These are phyloP conservation scores for Sylvicola cinctus DNA, from an alignment of 2,888 invertebrate species.

Conservation along the genomic window DNA sequence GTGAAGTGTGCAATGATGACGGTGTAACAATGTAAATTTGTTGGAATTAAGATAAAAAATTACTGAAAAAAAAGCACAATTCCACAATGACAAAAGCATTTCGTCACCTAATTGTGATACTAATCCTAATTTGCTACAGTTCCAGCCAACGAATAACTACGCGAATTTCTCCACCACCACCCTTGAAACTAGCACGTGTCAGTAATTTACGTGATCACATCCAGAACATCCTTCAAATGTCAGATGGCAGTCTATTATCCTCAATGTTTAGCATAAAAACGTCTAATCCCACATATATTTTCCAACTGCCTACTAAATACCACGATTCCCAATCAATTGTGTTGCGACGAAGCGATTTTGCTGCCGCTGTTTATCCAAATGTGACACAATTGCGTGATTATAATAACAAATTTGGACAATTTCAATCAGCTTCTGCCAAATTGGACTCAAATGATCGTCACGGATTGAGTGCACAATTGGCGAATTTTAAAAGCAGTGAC, in stretches of 20 bases:
- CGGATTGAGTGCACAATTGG: neutral
- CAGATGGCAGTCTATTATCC: conserved; percentile 14
- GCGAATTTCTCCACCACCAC: too few species aligned
- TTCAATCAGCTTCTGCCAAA: conserved; percentile 1
- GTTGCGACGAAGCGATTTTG: conserved; percentile 15
- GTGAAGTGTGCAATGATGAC: too few species aligned
- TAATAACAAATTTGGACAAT: conserved; percentile 7
- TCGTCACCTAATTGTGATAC: too few species aligned
- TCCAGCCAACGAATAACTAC: too few species aligned
- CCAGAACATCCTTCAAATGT: too few species aligned
- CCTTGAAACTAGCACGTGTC: too few species aligned
- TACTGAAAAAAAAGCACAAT: too few species aligned
- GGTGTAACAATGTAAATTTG: too few species aligned
- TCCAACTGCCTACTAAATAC: conserved; percentile 13
- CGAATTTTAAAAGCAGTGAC: neutral
- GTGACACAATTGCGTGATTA: conserved; percentile 11
- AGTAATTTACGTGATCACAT: too few species aligned
- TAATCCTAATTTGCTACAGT: too few species aligned
- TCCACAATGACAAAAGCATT: too few species aligned
- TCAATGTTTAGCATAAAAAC: conserved; percentile 16
- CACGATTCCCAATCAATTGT: conserved; percentile 6
- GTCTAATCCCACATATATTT: conserved; percentile 16
- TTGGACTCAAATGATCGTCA: conserved; percentile 1
- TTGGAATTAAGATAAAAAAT: too few species aligned
- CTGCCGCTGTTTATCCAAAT: conserved; percentile 19